Evolutionary conservation across 92 coral and sea anemone genomes (phyloP), one percentile per base, ranked within the genome.

Genomic region (Micromussa lordhowensis): DNA sequence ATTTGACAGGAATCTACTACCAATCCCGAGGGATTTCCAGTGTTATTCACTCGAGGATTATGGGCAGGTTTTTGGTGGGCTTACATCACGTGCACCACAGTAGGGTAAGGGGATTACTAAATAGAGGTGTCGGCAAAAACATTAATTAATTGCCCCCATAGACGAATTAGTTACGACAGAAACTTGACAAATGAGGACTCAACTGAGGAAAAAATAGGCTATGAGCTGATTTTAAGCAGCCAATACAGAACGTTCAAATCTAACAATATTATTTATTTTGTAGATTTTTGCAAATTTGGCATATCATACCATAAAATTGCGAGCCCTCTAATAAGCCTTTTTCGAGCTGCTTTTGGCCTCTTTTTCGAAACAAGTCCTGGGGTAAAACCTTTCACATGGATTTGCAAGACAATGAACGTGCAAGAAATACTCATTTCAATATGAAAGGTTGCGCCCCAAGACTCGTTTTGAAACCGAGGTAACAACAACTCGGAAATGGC

Each of bases 1-100:
- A 17, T 30, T 84, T 61, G 31, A 87, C 82, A 87, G 91, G 93
- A 87, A 53, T 72, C 73, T 15, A 51, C 10, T 19, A 36, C 53
- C 21, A 88, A 84, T 49, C 69, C 86, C 0, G 86, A 86, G 35
- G 91, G 86, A 61, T 89, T 92, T 80, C 91, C 90, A 30, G 49
- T 38, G 16, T 86, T 85, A 6, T 92, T 88, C 80, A 79, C 73
- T 7, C 66, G 57, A 19, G 94, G 94, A 29, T 29, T 87, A 9
- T 80, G 74, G 72, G 89, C 86, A 54, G 94, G 94, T 28, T 48
- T 77, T 81, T 92, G 94, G 94, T 77, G 90, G 87, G 90, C 94
- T 22, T 92, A 83, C 72, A 80, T 88, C 49, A 88, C 83, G 32
- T 81, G 88, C 72, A 92, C 95, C 18, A 92, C 94, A 22, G 36